Evolutionary conservation across 1,140 invertebrate genomes (phyloP).

Genomic region (Bombus sylvicola): DNA sequence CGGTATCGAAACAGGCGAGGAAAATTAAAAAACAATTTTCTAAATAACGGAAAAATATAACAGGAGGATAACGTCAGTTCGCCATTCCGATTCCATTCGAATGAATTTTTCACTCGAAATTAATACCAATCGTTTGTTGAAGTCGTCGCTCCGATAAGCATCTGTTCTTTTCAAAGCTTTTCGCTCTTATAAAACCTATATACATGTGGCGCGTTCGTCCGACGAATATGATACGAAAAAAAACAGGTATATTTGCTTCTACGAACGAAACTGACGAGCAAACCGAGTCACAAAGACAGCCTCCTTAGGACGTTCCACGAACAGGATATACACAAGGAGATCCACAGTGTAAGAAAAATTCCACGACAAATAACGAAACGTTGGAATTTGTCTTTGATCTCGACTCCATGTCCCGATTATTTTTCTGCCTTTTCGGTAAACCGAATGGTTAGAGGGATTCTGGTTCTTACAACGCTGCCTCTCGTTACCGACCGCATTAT

Average conservation of each 20-base stretch:
- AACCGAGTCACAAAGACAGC: conserved; percentile 6
- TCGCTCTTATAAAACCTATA: not conserved
- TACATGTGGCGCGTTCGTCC: not conserved
- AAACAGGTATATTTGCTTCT: conserved; percentile 26
- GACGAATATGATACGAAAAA: conserved; percentile 20
- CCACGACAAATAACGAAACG: conserved; percentile 34
- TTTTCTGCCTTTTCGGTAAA: conserved; percentile 34
- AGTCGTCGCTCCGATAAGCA: conserved; percentile 4
- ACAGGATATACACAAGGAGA: not conserved
- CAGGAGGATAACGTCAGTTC: too few relatives aligned
- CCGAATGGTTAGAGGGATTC: not conserved
- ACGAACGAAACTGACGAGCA: not conserved
- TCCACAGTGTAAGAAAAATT: not conserved
- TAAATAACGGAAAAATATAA: not conserved
- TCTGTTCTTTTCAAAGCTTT: not conserved
- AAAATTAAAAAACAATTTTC: not conserved
- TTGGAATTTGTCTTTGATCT: conserved; percentile 30
- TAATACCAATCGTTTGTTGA: not conserved
- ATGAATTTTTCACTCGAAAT: not conserved
- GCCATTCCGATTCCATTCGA: not conserved
- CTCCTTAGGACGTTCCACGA: conserved; percentile 14
- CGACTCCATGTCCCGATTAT: conserved; percentile 7
- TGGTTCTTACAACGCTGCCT: not conserved
- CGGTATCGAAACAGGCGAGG: not conserved
- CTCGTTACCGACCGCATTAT: conserved; percentile 33